Evolutionary conservation across 2,888 invertebrate genomes (phyloP).

Genomic region (Lomographa bimaculata): DNA sequence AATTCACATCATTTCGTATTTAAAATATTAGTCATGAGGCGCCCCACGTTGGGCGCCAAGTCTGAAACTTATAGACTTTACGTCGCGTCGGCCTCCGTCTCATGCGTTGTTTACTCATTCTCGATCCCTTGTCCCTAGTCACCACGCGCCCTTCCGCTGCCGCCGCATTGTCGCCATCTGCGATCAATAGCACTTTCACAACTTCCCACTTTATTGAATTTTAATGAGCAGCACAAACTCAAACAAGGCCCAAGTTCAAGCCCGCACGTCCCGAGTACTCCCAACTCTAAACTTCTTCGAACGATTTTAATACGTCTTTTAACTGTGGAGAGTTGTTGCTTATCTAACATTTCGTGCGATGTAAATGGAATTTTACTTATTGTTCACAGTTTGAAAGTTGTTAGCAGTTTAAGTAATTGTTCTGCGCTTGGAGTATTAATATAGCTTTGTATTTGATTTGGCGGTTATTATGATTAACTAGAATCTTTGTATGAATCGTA

Average conservation of each 20-base stretch:
- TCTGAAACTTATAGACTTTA: slow-evolving; percentile 5
- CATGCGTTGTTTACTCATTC: slow-evolving; percentile 45
- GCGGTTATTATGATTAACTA: slow-evolving; percentile 19
- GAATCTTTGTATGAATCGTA: slow-evolving; percentile 13
- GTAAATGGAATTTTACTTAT: slow-evolving; percentile 50
- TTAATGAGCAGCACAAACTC: slow-evolving; percentile 59
- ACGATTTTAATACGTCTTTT: slow-evolving; percentile 55
- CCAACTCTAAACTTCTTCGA: slow-evolving; percentile 33
- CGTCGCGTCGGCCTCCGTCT: slow-evolving; percentile 19
- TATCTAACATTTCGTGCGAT: slow-evolving; percentile 48
- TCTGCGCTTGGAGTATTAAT: slow-evolving; percentile 29
- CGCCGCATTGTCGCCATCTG: slow-evolving; percentile 40
- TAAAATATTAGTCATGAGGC: too few relatives aligned
- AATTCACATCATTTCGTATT: too few relatives aligned
- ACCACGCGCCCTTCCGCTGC: slow-evolving; percentile 26
- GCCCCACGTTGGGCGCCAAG: slow-evolving; percentile 40
- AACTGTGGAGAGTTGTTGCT: slow-evolving; percentile 48
- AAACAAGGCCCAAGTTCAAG: slow-evolving; percentile 46
- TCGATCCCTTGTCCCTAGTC: neutral
- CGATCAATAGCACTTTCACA: slow-evolving; percentile 54
- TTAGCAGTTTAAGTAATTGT: slow-evolving; percentile 41
- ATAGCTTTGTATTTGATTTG: slow-evolving; percentile 37
- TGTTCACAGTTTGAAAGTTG: slow-evolving; percentile 30
- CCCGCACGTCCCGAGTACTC: slow-evolving; percentile 45
- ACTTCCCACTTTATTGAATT: slow-evolving; percentile 56